Conservation (phyloP, 2,888 invertebrate species). For the Drosophila robusta region DNA sequence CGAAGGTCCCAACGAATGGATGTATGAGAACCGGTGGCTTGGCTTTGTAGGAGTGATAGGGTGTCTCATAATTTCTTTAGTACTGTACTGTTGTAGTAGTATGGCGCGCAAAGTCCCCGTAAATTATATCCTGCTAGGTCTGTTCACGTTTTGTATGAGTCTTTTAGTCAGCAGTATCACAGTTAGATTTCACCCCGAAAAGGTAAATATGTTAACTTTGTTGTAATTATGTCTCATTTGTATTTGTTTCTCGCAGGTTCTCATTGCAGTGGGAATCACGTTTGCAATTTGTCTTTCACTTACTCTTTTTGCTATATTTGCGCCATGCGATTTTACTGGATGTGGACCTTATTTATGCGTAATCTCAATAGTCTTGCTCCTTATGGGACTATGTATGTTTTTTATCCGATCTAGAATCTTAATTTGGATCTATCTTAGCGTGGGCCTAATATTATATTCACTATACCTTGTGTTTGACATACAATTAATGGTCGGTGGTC, state of each 20-base stretch:
- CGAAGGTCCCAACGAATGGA: not conserved
- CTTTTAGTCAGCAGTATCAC: not conserved
- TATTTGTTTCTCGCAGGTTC: constrained; percentile 28
- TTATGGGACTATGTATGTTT: not conserved
- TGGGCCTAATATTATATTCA: constrained; percentile 23
- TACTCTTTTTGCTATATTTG: constrained; percentile 40
- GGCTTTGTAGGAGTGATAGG: not conserved
- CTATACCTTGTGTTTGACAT: constrained; percentile 45
- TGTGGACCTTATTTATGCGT: constrained; percentile 32
- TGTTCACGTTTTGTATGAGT: constrained; percentile 17
- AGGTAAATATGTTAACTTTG: no score
- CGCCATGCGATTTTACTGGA: constrained; percentile 61
- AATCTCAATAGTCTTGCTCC: not conserved
- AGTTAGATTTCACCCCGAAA: rapidly evolving
- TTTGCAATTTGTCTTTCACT: constrained; percentile 14
- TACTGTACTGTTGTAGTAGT: constrained; percentile 6
- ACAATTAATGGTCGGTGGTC: constrained; percentile 52
- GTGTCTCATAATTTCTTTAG: not conserved
- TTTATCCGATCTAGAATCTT: constrained; percentile 3
- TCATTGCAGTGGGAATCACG: constrained; percentile 39
- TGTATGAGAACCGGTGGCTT: not conserved
- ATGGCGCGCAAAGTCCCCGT: constrained; percentile 30
- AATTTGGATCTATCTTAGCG: not conserved
- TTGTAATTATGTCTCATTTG: not conserved
- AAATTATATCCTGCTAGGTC: constrained; percentile 38